Evolutionary conservation across 2,888 invertebrate species (phyloP).

Genomic region (Sarcophaga variegata): DNA sequence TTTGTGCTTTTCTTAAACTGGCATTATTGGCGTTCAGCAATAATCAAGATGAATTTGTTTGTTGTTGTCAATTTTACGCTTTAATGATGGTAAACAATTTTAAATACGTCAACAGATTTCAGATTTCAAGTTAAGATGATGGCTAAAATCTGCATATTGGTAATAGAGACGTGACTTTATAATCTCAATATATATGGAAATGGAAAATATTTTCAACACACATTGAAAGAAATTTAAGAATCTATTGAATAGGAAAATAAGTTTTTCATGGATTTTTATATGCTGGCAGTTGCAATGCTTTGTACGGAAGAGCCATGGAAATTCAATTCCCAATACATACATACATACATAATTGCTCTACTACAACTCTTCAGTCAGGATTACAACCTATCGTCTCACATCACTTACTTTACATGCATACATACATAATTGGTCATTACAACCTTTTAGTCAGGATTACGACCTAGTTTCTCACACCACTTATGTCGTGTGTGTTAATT

Average conservation of each 20-base stretch:
- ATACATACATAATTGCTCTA: no score
- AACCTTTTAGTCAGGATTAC: no score
- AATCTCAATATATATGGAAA: background rate
- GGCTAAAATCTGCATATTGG: constrained; percentile 52
- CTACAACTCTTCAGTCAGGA: no score
- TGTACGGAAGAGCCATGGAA: no score
- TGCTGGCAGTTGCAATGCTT: no score
- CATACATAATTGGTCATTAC: no score
- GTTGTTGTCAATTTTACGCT: constrained; percentile 77
- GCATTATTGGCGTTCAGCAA: constrained; percentile 73
- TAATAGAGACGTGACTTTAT: constrained; percentile 46
- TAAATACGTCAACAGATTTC: constrained; percentile 67
- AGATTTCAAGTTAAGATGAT: constrained; percentile 54
- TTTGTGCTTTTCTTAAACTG: constrained; percentile 8
- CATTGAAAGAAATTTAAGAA: background rate
- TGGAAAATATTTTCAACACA: background rate
- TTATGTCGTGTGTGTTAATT: no score
- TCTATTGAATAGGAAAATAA: background rate
- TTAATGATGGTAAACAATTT: constrained; percentile 75
- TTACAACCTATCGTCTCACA: no score
- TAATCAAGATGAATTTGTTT: constrained; percentile 77
- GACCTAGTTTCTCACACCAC: no score
- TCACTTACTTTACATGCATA: no score
- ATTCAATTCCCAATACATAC: no score
- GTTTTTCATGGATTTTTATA: no score